Conservation (phyloP, 2,888 invertebrate genomes). For the Agrotis puta region DNA sequence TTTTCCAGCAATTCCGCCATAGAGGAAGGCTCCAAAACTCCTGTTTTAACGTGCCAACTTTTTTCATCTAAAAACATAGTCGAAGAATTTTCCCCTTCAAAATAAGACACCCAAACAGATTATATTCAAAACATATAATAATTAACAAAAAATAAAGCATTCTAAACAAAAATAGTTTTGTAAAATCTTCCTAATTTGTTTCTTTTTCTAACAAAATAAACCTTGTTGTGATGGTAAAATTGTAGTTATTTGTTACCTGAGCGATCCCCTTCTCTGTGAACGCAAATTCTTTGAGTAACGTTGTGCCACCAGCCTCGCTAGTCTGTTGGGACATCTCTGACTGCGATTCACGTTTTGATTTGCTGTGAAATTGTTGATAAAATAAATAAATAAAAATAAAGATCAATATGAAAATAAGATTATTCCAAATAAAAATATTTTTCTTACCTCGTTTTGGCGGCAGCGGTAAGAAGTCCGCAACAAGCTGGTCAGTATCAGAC, state of each 20-base stretch:
- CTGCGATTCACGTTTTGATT: conserved; percentile 83
- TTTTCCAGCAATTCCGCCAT: conserved; percentile 29
- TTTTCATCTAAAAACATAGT: conserved; percentile 47
- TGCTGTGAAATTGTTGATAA: conserved; percentile 61
- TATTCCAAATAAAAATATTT: neutral
- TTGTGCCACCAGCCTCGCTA: conserved; percentile 94
- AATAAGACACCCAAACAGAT: conserved; percentile 37
- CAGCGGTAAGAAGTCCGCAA: conserved; percentile 80
- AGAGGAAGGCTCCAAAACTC: conserved; percentile 24
- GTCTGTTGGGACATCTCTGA: conserved; percentile 92
- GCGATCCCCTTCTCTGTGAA: conserved; percentile 91
- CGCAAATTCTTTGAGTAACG: conserved; percentile 93
- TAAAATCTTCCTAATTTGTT: conserved; percentile 5
- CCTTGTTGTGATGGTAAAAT: neutral
- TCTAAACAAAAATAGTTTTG: conserved; percentile 1
- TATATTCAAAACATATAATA: conserved; percentile 35
- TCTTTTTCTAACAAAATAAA: neutral
- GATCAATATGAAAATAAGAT: neutral
- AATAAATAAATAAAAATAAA: neutral
- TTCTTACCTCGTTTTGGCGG: conserved; percentile 82
- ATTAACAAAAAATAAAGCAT: conserved; percentile 40
- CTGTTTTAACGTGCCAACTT: conserved; percentile 27
- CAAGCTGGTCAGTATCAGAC: conserved; percentile 81
- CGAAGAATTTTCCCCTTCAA: conserved; percentile 38
- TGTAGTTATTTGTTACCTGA: conserved; percentile 70